Evolutionary conservation across 1,140 invertebrate genomes (phyloP), one percentile per base, ranked within the genome.

Genomic region (Arctopsyche grandis): DNA sequence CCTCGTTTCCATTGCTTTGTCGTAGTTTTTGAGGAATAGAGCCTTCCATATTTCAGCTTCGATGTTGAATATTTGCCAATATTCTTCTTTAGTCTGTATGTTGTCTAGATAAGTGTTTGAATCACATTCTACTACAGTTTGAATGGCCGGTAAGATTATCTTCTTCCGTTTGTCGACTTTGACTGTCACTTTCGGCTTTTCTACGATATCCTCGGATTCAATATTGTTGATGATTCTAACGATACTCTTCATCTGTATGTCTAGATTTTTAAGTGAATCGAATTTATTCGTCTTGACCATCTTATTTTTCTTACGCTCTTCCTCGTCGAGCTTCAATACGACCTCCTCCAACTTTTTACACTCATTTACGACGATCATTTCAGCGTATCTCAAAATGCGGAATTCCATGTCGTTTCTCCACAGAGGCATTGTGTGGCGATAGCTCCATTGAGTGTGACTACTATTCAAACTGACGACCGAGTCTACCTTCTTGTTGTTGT

Each of bases 1-100:
- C 83, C 85, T 86, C 0, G 87, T 86, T 76, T 88, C 87, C 75
- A 88, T 85, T 85, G 87, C 87, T 84, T 86, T 88, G 3, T 87
- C 84, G n/a, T 88, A 81, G 82, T 89, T 87, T 66, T 87, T 85
- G 69, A 88, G 85, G 21, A 88, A 87, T 26, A 89, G 79, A 0
- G 85, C 87, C 75, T 87, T 88, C 87, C 87, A 89, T 84, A 87
- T 87, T 77, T 88, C 87, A 0, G 87, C 86, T 71, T 89, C 88
- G 79, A 88, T 85, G 80, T 86, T 87, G 79, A 89, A 88, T 83
- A 89, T 83, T 79, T 85, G 86, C 87, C 87, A 88, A 79, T 88
- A 89, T 70, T 88, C 84, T 46, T 82, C 84, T 78, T 84, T 77
- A 0, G 81, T 82, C 7, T 69, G 22, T 7, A 82, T 82, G 21